phyloP scores from a whole-genome alignment of 2,888 invertebrate species.

The Syrista parreyssii region DNA sequence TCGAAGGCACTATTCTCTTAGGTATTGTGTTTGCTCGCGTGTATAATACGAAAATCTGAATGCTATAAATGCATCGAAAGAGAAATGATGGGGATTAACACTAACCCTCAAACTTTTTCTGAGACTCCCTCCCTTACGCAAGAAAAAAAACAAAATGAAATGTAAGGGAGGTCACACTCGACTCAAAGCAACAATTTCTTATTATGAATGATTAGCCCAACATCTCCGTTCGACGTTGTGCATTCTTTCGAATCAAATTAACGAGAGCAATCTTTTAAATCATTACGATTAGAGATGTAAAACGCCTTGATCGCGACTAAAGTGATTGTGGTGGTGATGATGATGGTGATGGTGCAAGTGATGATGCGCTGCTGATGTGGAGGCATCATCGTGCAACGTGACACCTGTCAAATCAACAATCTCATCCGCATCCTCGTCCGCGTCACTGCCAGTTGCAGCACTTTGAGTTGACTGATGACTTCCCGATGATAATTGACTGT shows the following conservation, averaged over 20 bases:
- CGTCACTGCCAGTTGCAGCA: conserved; percentile 74
- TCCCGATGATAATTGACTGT: conserved; percentile 79
- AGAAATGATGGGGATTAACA: background rate
- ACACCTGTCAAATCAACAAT: conserved; percentile 88
- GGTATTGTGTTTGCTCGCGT: background rate
- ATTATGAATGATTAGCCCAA: background rate
- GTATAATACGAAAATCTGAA: conserved; percentile 3
- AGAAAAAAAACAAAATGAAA: background rate
- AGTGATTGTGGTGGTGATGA: conserved; percentile 49
- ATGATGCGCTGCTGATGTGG: conserved; percentile 51
- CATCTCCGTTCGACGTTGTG: background rate
- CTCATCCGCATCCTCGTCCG: conserved; percentile 85
- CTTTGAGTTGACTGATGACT: conserved; percentile 77
- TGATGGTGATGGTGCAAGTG: conserved; percentile 52
- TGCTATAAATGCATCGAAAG: background rate
- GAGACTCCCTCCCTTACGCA: background rate
- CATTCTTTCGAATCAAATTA: background rate
- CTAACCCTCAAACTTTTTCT: background rate
- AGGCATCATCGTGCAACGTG: conserved; percentile 70
- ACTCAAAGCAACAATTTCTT: background rate
- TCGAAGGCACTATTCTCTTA: background rate
- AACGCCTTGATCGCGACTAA: conserved; percentile 56
- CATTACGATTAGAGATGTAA: conserved; percentile 50
- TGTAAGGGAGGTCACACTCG: background rate
- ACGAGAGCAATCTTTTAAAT: background rate